Evolutionary conservation across 2,797 vertebrate species (phyloP).

Genomic region (Sciurus carolinensis): DNA sequence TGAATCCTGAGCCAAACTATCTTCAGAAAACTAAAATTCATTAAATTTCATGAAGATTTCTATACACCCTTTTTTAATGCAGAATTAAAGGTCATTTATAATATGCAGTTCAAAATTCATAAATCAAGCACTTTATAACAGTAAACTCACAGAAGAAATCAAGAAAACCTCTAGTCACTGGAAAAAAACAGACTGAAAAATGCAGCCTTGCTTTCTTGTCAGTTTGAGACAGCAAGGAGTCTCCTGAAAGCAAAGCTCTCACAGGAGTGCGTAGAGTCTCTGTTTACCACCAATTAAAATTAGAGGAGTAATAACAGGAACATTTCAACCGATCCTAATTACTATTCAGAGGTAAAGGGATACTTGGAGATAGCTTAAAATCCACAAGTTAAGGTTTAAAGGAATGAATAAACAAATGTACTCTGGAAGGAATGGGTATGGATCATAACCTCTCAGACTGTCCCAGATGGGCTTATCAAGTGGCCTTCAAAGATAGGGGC

Average conservation of each 20-base stretch:
- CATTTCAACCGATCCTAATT: slow-evolving; percentile 62
- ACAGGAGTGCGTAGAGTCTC: not conserved
- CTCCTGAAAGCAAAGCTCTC: slow-evolving; percentile 50
- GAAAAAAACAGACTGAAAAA: slow-evolving; percentile 63
- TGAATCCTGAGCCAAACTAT: not conserved
- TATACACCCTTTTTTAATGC: not conserved
- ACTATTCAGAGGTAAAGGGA: slow-evolving; percentile 10
- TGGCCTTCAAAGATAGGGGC: not conserved
- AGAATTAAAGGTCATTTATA: slow-evolving; percentile 48
- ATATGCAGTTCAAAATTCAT: slow-evolving; percentile 44
- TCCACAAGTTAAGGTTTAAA: not conserved
- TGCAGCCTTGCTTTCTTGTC: slow-evolving; percentile 58
- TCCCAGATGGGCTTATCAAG: not conserved
- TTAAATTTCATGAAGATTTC: slow-evolving; percentile 20
- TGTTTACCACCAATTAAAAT: slow-evolving; percentile 72
- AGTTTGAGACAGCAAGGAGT: slow-evolving; percentile 50
- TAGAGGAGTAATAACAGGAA: not conserved
- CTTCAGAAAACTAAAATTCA: slow-evolving; percentile 42
- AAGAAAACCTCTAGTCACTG: slow-evolving; percentile 28
- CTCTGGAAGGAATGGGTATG: not conserved
- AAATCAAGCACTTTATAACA: slow-evolving; percentile 59
- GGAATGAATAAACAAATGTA: not conserved
- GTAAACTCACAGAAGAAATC: slow-evolving; percentile 31
- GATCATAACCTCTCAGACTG: not conserved
- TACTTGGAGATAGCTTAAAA: slow-evolving; percentile 40